A percentile compares a stretch with the other conserved stretches of the same genome.
Evolutionary conservation across 2,113 vertebrate species (phyloP).

Genomic region (Greenwoodochromis staneri): DNA sequence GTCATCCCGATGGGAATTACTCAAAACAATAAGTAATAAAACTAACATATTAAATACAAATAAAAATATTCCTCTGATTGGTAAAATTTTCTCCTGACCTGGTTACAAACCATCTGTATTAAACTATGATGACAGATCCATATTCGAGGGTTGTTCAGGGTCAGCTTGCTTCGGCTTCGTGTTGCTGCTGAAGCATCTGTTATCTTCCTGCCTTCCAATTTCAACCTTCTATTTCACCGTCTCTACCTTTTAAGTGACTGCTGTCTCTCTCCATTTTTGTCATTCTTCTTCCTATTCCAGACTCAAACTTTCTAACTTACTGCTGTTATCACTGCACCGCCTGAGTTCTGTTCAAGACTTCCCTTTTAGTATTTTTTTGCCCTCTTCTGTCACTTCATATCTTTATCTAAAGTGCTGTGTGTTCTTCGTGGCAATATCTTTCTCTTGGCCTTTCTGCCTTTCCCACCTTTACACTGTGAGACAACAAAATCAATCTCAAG

Average conservation of each 20-base stretch:
- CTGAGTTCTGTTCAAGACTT: background rate
- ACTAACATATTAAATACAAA: background rate
- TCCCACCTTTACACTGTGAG: background rate
- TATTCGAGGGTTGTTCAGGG: background rate
- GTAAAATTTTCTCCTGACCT: background rate
- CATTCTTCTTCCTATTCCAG: background rate
- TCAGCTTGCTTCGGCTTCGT: background rate
- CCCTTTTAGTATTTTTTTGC: background rate
- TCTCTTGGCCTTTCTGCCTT: slow-evolving; percentile 4
- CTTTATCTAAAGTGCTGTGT: background rate
- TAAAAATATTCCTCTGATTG: background rate
- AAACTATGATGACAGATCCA: background rate
- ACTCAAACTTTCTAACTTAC: background rate
- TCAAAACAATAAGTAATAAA: background rate
- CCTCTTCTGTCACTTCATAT: slow-evolving; percentile 31
- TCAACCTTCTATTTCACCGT: background rate
- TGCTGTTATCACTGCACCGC: background rate
- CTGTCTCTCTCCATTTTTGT: background rate
- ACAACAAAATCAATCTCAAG: slow-evolving; percentile 19
- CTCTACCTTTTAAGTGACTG: background rate
- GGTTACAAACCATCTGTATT: background rate
- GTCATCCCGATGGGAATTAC: background rate
- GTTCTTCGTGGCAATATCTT: slow-evolving; percentile 5
- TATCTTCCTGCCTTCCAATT: background rate
- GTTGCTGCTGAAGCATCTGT: background rate